Conservation (phyloP, 1,140 invertebrate species). For the Galendromus occidentalis region DNA sequence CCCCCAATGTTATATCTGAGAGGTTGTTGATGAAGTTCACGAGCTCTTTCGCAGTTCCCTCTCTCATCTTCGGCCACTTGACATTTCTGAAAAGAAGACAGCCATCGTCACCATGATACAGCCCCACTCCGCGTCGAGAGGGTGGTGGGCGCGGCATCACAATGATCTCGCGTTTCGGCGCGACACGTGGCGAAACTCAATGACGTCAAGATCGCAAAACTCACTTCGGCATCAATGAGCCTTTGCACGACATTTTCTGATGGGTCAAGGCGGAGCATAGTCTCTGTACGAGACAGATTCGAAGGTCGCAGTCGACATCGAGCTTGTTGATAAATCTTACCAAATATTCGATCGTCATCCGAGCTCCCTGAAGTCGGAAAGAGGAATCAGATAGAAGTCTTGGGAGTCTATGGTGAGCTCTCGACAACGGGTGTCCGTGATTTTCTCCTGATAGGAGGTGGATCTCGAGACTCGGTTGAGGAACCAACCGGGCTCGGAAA, state of each 20-base stretch:
- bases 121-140: no score
- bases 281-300: conserved; percentile 37
- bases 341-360: conserved; percentile 49
- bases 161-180: no score
- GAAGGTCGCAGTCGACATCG: conserved; percentile 28
- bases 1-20: conserved; percentile 14
- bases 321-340: conserved; percentile 44
- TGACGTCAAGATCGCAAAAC: conserved; percentile 13
- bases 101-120: no score
- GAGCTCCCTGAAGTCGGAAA: conserved; percentile 39
- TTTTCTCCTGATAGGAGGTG: no score
- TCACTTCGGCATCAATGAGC: conserved; percentile 31
- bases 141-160: no score
- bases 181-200: no score
- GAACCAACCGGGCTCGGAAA: no score
- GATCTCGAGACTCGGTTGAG: no score
- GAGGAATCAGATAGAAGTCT: no score
- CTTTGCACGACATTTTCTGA: conserved; percentile 37
- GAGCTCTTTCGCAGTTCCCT: conserved; percentile 31
- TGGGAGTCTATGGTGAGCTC: no score
- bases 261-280: conserved; percentile 43
- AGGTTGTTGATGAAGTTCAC: conserved; percentile 29
- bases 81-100: not conserved
- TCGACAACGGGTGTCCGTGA: no score
- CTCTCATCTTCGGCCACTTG: conserved; percentile 29